Evolutionary conservation across 2,888 invertebrate species (phyloP), one percentile per base, ranked within the genome.

Genomic region (Diogma glabrata): DNA sequence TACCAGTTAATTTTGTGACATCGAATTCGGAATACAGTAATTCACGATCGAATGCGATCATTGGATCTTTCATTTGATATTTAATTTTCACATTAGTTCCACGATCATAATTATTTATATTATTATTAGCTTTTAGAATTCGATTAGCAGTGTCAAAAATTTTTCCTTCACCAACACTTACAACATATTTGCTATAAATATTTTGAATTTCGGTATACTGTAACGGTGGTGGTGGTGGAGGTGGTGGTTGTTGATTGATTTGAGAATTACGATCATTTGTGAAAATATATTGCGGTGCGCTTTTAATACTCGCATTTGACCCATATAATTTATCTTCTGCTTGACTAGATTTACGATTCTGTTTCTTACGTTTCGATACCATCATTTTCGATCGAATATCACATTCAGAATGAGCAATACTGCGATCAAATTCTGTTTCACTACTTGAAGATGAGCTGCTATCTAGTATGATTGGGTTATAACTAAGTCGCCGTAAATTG

Each of bases 381-480:
- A 55, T 57, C 17, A 64, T 64, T 12, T 67, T 64, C 2, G 65
- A 60, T 3, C 75, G 64, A 50, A 76, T 75, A 53, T 76, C 75
- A 30, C 75, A 76, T 55, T 76, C 76, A 1, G 76, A 76, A 50
- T 75, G 74, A 0, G 75, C 75, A 51, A 76, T 65, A 52, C 65
- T 69, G 17, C 63, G 66, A 57, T 70, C 67, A 50, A 60, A 60
- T 10, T 63, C 63, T 47, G 71, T 72, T 55, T 75, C 76, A 55
- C 70, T 73, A 52, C 74, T 74, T 20, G 76, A 75, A 33, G 76
- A 75, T 53, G 74, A 74, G 51, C 74, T 73, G 22, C 73, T 72
- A 56, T 74, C 74, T 51, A 73, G 66, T 6, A 72, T 73, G 59
- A 73, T 72, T 20, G 77, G 77, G 65, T 78, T 77, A 59, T 78